Evolutionary conservation across 2,113 vertebrate species (phyloP).

Genomic region (Stigmatopora argus): DNA sequence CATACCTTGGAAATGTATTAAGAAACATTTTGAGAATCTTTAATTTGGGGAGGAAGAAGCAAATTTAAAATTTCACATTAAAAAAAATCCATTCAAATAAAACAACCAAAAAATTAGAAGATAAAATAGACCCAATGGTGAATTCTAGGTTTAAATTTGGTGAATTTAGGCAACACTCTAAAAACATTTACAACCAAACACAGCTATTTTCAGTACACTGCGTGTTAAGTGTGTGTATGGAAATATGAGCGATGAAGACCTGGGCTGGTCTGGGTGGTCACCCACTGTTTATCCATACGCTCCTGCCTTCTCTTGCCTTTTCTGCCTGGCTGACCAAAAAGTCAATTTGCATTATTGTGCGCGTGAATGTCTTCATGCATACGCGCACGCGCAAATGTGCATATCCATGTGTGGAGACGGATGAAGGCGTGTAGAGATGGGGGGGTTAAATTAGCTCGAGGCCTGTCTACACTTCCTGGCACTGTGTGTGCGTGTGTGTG

Average conservation of each 20-base stretch:
- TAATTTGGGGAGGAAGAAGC: not conserved
- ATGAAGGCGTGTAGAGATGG: slow-evolving; percentile 6
- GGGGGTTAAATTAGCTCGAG: slow-evolving; percentile 70
- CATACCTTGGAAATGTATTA: not conserved
- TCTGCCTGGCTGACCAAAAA: slow-evolving; percentile 74
- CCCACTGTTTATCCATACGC: slow-evolving; percentile 73
- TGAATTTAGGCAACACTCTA: not conserved
- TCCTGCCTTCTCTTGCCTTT: slow-evolving; percentile 74
- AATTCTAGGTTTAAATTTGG: not conserved
- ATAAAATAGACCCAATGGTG: too few species aligned
- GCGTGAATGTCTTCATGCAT: slow-evolving; percentile 20
- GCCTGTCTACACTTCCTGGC: slow-evolving; percentile 77
- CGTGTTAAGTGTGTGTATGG: not conserved
- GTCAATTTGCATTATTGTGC: slow-evolving; percentile 1
- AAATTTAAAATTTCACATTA: not conserved
- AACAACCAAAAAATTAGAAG: not conserved
- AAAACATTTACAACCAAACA: slow-evolving; percentile 35
- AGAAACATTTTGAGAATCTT: too few species aligned
- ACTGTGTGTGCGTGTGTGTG: slow-evolving; percentile 45
- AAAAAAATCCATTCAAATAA: not conserved
- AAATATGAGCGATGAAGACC: slow-evolving; percentile 42
- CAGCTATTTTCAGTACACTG: too few species aligned
- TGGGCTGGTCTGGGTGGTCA: slow-evolving; percentile 37
- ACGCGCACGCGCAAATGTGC: slow-evolving; percentile 9
- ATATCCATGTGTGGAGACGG: slow-evolving; percentile 4